Conservation (phyloP, 2,797 vertebrate genomes). For the Pseudomugil gertrudae region DNA sequence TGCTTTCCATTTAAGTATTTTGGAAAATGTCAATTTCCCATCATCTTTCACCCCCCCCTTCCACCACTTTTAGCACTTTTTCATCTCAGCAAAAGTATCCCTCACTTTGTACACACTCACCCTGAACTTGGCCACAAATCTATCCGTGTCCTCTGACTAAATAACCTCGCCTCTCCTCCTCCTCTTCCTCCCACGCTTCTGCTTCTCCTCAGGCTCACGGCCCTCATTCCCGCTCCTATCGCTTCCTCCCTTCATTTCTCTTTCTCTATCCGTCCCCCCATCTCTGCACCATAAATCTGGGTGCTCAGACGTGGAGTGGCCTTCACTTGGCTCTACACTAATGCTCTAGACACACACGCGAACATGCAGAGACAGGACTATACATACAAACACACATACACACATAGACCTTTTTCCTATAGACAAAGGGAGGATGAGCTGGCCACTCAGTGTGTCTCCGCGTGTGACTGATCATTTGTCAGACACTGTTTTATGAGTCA, state of each 20-base stretch:
- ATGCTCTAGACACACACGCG: conserved; percentile 45
- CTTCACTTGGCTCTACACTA: conserved; percentile 68
- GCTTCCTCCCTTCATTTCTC: conserved; percentile 63
- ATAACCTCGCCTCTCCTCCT: conserved; percentile 50
- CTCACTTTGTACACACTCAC: conserved; percentile 57
- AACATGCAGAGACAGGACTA: conserved; percentile 18
- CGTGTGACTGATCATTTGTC: conserved; percentile 73
- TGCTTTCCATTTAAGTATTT: conserved; percentile 34
- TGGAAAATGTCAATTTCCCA: conserved; percentile 62
- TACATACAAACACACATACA: conserved; percentile 28
- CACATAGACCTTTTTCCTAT: conserved; percentile 32
- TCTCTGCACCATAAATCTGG: conserved; percentile 78
- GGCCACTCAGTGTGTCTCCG: conserved; percentile 55
- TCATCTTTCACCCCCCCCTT: conserved; percentile 41
- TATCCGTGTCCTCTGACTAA: conserved; percentile 66
- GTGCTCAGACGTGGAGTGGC: conserved; percentile 64
- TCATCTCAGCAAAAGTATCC: conserved; percentile 42
- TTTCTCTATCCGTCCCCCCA: conserved; percentile 54
- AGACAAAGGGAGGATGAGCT: conserved; percentile 56
- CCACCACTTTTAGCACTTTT: conserved; percentile 41
- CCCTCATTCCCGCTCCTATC: conserved; percentile 65
- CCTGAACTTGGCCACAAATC: conserved; percentile 72
- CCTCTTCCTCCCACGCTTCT: conserved; percentile 53
- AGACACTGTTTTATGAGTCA: conserved; percentile 76
- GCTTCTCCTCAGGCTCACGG: conserved; percentile 54